A percentile compares a stretch with the other conserved stretches of the same genome.
Evolutionary conservation across 2,888 invertebrate species (phyloP).

Genomic region (Onthophagus sagittarius): DNA sequence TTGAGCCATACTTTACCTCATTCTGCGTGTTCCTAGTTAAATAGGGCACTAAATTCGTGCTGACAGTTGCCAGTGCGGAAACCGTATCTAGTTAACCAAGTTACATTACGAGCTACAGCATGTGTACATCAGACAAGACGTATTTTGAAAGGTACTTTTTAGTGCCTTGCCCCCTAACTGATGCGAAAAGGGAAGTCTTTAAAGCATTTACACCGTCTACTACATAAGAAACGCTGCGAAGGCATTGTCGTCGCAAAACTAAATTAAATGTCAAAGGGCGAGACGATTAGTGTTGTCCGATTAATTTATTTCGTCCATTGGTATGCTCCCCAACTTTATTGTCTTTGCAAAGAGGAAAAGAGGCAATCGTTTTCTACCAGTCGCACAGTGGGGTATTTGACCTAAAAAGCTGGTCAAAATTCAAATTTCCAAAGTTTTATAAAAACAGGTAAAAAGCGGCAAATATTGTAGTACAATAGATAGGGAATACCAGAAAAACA

Average conservation of each 20-base stretch:
- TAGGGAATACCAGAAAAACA: too few relatives aligned
- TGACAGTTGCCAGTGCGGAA: neutral
- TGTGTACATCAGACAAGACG: neutral
- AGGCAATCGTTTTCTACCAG: neutral
- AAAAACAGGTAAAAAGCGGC: too few relatives aligned
- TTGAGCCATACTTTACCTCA: neutral
- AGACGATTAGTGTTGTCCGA: constrained; percentile 24
- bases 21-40: neutral
- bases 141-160: neutral
- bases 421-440: too few relatives aligned
- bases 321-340: neutral
- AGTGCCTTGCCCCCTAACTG: neutral
- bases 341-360: neutral
- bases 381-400: too few relatives aligned
- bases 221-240: neutral
- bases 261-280: constrained; percentile 25
- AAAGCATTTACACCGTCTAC: neutral
- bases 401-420: too few relatives aligned
- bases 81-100: neutral
- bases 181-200: neutral
- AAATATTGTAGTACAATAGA: too few relatives aligned
- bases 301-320: constrained; percentile 25
- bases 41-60: neutral
- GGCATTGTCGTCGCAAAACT: constrained; percentile 9
- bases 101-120: neutral